phyloP scores from a whole-genome alignment of 2,797 vertebrate species.

The Odontamblyopus rebecca region DNA sequence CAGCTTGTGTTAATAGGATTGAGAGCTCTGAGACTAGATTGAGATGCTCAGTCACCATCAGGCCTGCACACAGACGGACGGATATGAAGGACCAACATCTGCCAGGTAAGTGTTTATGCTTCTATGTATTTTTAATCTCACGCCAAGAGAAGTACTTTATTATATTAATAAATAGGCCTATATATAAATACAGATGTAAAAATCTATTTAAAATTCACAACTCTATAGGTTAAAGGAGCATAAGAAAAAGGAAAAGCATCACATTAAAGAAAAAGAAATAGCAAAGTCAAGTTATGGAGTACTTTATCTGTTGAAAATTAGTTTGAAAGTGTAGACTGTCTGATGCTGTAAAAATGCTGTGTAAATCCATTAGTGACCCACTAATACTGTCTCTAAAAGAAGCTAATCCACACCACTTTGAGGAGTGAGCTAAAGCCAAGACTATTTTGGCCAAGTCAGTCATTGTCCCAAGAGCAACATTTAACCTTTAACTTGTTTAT shows the following conservation, averaged over 20 bases:
- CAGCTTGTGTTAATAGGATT: conserved; percentile 73
- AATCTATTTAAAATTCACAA: too few relatives aligned
- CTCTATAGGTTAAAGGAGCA: too few relatives aligned
- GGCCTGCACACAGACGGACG: conserved; percentile 35
- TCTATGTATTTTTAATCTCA: too few relatives aligned
- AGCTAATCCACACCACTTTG: conserved; percentile 48
- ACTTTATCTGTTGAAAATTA: background rate
- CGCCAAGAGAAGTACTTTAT: too few relatives aligned
- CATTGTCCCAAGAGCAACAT: background rate
- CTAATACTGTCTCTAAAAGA: conserved; percentile 59
- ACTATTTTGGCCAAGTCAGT: conserved; percentile 37
- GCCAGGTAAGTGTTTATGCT: conserved; percentile 60
- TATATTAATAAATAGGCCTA: too few relatives aligned
- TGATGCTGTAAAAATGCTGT: conserved; percentile 35
- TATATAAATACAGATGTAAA: too few relatives aligned
- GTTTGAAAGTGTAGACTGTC: background rate
- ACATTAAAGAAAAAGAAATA: too few relatives aligned
- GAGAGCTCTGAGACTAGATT: conserved; percentile 29
- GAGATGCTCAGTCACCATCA: conserved; percentile 47
- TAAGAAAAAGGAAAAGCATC: too few relatives aligned
- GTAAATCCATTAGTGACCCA: conserved; percentile 29
- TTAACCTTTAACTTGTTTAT: background rate
- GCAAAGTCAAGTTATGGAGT: background rate
- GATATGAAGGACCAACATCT: conserved; percentile 75
- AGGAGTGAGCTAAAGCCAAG: conserved; percentile 5